A percentile compares a stretch with the other conserved stretches of the same genome.
phyloP scores from a whole-genome alignment of 2,888 invertebrate species.

The Eupithecia pulchellata region DNA sequence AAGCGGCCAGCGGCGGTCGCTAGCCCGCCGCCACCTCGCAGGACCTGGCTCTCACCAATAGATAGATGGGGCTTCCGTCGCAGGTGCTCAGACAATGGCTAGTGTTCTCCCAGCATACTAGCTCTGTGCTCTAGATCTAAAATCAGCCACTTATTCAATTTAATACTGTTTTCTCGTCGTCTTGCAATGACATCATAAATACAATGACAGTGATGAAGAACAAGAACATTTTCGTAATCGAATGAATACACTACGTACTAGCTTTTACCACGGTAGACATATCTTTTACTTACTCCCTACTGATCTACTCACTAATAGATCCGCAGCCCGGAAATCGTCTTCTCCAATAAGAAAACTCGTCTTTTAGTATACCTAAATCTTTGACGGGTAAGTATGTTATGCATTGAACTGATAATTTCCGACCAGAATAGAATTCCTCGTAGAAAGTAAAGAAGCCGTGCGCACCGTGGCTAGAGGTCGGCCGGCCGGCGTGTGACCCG shows the following conservation, averaged over 20 bases:
- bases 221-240: no score
- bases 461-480: slow-evolving; percentile 41
- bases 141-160: not conserved
- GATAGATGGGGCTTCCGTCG: slow-evolving; percentile 51
- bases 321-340: not conserved
- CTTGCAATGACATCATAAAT: no score
- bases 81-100: slow-evolving; percentile 6
- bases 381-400: no score
- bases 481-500: slow-evolving; percentile 49
- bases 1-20: slow-evolving; percentile 38
- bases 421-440: not conserved
- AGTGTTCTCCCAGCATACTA: not conserved
- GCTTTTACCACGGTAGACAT: no score
- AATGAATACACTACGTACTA: no score
- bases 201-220: no score
- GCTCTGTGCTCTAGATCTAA: not conserved
- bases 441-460: not conserved
- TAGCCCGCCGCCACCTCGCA: slow-evolving; percentile 50
- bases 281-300: no score
- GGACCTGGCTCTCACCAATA: slow-evolving; percentile 55
- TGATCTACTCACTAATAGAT: no score
- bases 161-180: not conserved
- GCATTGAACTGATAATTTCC: not conserved
- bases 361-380: not conserved
- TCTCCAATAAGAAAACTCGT: not conserved